Percentiles rank a stretch among this genome's conserved stretches.
phyloP scores from a whole-genome alignment of 2,113 vertebrate species.

The Pagrus major region DNA sequence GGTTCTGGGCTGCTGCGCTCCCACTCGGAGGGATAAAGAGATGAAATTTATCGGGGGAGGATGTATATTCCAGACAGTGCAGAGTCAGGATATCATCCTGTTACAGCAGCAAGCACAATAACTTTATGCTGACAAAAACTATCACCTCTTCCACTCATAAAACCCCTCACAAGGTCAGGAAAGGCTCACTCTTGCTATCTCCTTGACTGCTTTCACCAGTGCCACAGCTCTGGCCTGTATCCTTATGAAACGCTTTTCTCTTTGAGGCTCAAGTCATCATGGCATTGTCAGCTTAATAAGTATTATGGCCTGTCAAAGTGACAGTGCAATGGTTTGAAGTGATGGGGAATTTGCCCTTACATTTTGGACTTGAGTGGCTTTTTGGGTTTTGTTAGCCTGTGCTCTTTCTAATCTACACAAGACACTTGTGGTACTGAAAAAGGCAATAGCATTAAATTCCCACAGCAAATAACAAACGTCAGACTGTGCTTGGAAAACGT shows the following conservation, averaged over 20 bases:
- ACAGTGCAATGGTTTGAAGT: slow-evolving; percentile 53
- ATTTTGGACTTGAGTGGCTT: slow-evolving; percentile 59
- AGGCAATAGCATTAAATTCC: slow-evolving; percentile 62
- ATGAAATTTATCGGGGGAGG: slow-evolving; percentile 61
- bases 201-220: slow-evolving; percentile 56
- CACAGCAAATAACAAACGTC: slow-evolving; percentile 68
- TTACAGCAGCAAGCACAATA: slow-evolving; percentile 76
- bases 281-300: slow-evolving; percentile 74
- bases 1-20: slow-evolving; percentile 52
- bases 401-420: slow-evolving; percentile 67
- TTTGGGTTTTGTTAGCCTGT: slow-evolving; percentile 53
- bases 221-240: slow-evolving; percentile 45
- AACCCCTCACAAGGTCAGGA: slow-evolving; percentile 70
- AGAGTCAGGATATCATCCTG: slow-evolving; percentile 77
- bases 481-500: slow-evolving; percentile 50
- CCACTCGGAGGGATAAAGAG: slow-evolving; percentile 64
- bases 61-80: slow-evolving; percentile 71
- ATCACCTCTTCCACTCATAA: slow-evolving; percentile 67
- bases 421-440: slow-evolving; percentile 54
- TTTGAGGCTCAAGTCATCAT: slow-evolving; percentile 61
- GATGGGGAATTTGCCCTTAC: slow-evolving; percentile 64
- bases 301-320: slow-evolving; percentile 72
- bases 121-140: slow-evolving; percentile 80
- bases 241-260: slow-evolving; percentile 47
- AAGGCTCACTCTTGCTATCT: slow-evolving; percentile 59